Evolutionary conservation across 2,113 vertebrate genomes (phyloP).

Genomic region (Pholis gunnellus): DNA sequence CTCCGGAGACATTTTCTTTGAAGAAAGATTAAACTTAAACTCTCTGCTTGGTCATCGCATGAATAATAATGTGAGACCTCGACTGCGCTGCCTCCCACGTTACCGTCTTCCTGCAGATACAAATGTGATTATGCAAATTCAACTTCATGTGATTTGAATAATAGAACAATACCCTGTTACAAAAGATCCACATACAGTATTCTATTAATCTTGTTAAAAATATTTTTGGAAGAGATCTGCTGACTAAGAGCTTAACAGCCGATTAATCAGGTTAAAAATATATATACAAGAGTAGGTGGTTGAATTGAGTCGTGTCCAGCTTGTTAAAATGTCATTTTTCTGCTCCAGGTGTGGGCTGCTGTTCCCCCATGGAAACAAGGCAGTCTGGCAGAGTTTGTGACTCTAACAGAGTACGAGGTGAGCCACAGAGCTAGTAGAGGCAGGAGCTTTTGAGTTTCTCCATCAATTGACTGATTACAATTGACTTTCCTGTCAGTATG

Average conservation of each 20-base stretch:
- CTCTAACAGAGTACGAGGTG: conserved; percentile 94
- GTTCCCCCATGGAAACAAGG: conserved; percentile 96
- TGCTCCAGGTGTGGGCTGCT: conserved; percentile 92
- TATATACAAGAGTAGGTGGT: conserved; percentile 6
- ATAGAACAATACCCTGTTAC: conserved; percentile 1
- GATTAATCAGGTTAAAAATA: conserved; percentile 30
- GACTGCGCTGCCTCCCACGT: conserved; percentile 28
- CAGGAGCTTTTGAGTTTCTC: not conserved
- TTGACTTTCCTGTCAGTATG: not conserved
- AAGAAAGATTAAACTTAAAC: conserved; percentile 6
- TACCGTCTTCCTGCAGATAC: conserved; percentile 18
- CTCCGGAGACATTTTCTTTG: conserved; percentile 14
- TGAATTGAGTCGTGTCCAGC: conserved; percentile 40
- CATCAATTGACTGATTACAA: not conserved
- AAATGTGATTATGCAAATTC: conserved; percentile 38
- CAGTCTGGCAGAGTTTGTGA: conserved; percentile 92
- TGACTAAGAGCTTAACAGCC: conserved; percentile 19
- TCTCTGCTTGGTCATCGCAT: conserved; percentile 21
- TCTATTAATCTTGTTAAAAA: conserved; percentile 19
- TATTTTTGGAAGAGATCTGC: conserved; percentile 24
- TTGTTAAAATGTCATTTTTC: conserved; percentile 52
- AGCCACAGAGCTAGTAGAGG: conserved; percentile 2
- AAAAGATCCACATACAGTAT: not conserved
- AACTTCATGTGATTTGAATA: conserved; percentile 22
- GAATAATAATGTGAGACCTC: not conserved